These are phyloP conservation scores for Drosophila birchii DNA, from an alignment of 2,888 invertebrate genomes.

Conservation along the genomic window DNA sequence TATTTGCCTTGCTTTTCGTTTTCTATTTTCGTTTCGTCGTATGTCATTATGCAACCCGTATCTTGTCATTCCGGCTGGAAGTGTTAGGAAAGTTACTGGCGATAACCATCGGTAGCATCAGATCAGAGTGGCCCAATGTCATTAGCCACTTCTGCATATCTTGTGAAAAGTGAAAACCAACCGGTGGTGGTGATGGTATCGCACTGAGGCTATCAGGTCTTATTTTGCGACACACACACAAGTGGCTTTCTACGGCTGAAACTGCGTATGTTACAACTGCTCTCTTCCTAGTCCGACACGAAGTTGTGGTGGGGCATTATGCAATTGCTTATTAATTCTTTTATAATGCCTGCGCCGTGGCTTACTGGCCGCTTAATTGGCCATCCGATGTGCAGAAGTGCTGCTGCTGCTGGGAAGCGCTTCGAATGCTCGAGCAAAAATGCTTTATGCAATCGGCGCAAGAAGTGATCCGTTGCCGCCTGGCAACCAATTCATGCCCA, in stretches of 20 bases:
- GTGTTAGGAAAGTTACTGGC: conserved; percentile 62
- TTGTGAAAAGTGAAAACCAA: conserved; percentile 38
- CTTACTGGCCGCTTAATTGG: conserved; percentile 63
- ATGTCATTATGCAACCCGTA: conserved; percentile 64
- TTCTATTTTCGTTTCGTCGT: conserved; percentile 76
- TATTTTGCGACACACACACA: conserved; percentile 11
- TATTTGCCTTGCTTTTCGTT: conserved; percentile 44
- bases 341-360: conserved; percentile 49
- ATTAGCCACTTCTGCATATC: conserved; percentile 27
- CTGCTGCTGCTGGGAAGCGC: conserved; percentile 21
- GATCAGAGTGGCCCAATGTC: conserved; percentile 42
- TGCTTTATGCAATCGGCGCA: conserved; percentile 52
- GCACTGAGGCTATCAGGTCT: conserved; percentile 19
- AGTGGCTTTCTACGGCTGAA: conserved; percentile 55
- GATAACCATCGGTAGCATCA: conserved; percentile 22
- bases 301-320: conserved; percentile 50
- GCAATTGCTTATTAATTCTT: conserved; percentile 65
- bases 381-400: conserved; percentile 60
- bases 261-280: conserved; percentile 51
- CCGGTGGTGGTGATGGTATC: too few relatives aligned
- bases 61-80: conserved; percentile 51
- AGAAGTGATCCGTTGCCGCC: conserved; percentile 13
- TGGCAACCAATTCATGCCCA: conserved; percentile 9
- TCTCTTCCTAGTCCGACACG: conserved; percentile 67
- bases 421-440: conserved; percentile 12